Conservation (phyloP, 2,113 vertebrate species). For the Peromyscus californicus region DNA sequence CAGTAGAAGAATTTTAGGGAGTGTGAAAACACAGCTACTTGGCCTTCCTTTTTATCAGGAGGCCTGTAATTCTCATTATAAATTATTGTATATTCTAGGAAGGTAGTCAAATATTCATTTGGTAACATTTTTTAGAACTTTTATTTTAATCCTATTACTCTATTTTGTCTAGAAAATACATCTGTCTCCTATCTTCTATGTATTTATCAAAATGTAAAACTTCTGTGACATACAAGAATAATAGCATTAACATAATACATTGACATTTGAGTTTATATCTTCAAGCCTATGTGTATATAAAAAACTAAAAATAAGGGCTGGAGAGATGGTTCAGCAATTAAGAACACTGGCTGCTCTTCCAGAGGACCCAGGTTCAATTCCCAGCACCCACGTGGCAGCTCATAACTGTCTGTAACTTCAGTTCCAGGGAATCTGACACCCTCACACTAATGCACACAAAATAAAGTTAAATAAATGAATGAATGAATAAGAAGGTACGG, state of each 20-base stretch:
- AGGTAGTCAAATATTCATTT: slow-evolving; percentile 25
- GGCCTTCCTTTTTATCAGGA: background rate
- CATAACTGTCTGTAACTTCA: too few relatives aligned
- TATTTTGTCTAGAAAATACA: slow-evolving; percentile 30
- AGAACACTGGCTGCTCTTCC: too few relatives aligned
- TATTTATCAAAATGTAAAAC: slow-evolving; percentile 47
- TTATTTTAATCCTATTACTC: slow-evolving; percentile 12
- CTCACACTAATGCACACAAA: too few relatives aligned
- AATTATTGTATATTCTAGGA: slow-evolving; percentile 52
- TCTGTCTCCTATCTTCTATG: background rate
- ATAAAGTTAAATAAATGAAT: too few relatives aligned
- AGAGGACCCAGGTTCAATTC: too few relatives aligned
- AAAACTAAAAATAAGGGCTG: too few relatives aligned
- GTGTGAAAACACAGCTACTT: background rate
- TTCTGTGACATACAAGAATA: background rate
- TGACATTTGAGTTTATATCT: slow-evolving; percentile 23
- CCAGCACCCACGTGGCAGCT: too few relatives aligned
- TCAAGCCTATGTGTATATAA: slow-evolving; percentile 39
- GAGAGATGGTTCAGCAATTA: too few relatives aligned
- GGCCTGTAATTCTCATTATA: slow-evolving; percentile 14
- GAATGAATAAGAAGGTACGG: background rate
- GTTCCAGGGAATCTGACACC: too few relatives aligned
- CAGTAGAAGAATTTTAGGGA: slow-evolving; percentile 42
- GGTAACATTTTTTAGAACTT: slow-evolving; percentile 56
- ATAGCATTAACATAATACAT: background rate